Conservation (phyloP, 2,888 invertebrate genomes). For the Abscondita cerata region DNA sequence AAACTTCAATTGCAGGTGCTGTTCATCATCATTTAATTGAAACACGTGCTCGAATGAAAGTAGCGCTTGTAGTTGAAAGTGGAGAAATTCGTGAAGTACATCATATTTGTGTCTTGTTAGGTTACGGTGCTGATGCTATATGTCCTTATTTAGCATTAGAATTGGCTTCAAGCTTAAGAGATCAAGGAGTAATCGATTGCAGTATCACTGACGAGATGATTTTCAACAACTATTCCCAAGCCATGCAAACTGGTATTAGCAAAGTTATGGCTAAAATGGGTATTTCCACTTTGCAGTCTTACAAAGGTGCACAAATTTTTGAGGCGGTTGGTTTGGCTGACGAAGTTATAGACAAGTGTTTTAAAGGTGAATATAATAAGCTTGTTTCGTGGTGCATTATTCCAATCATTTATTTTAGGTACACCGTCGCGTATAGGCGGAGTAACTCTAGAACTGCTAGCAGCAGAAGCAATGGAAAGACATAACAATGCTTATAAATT, state of each 20-base stretch:
- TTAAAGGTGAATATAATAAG: constrained; percentile 63
- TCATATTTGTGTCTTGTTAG: constrained; percentile 93
- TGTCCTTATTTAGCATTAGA: constrained; percentile 98
- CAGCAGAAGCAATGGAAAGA: constrained; percentile 83
- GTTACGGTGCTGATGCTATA: constrained; percentile 96
- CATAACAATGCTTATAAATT: constrained; percentile 78
- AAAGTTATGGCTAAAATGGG: constrained; percentile 99
- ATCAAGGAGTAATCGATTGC: constrained; percentile 83
- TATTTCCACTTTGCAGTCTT: constrained; percentile 97
- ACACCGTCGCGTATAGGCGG: constrained; percentile 81
- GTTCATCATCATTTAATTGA: constrained; percentile 96
- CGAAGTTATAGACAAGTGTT: constrained; percentile 94
- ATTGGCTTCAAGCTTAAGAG: constrained; percentile 83
- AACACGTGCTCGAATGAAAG: constrained; percentile 94
- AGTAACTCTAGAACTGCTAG: constrained; percentile 87
- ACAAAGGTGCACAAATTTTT: constrained; percentile 99
- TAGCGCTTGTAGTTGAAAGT: constrained; percentile 93
- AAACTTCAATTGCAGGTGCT: constrained; percentile 67
- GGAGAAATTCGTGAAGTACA: constrained; percentile 97
- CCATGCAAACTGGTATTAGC: constrained; percentile 61
- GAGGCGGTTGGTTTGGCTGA: constrained; percentile 95
- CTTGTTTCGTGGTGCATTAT: background rate
- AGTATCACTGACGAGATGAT: constrained; percentile 80
- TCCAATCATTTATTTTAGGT: constrained; percentile 52
- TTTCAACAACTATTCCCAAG: constrained; percentile 86